Percentiles rank a stretch among this genome's conserved stretches.
Evolutionary conservation across 2,888 invertebrate genomes (phyloP).

Genomic region (Lissonota sp.): DNA sequence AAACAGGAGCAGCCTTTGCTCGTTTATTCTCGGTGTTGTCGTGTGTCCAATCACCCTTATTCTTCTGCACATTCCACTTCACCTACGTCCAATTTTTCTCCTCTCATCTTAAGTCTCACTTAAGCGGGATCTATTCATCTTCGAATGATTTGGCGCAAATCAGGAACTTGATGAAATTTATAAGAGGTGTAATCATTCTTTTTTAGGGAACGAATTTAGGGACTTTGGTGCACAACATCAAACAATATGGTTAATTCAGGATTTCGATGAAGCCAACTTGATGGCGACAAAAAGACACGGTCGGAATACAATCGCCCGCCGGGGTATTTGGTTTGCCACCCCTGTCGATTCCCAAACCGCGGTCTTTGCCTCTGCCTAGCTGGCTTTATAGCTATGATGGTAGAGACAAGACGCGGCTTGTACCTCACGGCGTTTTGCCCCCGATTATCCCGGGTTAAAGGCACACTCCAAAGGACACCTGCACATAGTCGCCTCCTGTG

Average conservation of each 20-base stretch:
- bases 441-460: constrained; percentile 47
- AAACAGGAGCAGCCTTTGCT: constrained; percentile 8
- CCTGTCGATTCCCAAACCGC: constrained; percentile 4
- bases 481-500: constrained; percentile 27
- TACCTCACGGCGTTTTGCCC: constrained; percentile 49
- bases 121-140: too few species aligned
- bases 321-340: constrained; percentile 39
- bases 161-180: too few species aligned
- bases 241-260: constrained; percentile 43
- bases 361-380: background rate
- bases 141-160: too few species aligned
- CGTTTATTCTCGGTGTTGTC: background rate
- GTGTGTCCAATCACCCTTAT: background rate
- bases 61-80: constrained; percentile 25
- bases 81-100: constrained; percentile 44
- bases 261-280: constrained; percentile 46
- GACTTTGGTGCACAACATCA: background rate
- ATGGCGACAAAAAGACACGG: constrained; percentile 14
- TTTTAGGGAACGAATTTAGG: constrained; percentile 18
- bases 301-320: constrained; percentile 38
- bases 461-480: constrained; percentile 42
- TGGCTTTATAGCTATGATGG: constrained; percentile 54
- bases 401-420: constrained; percentile 39
- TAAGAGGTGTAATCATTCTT: constrained; percentile 6
- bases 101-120: too few species aligned